These are phyloP conservation scores for Saguinus oedipus DNA, from an alignment of 2,797 vertebrate genomes.

Conservation along the genomic window DNA sequence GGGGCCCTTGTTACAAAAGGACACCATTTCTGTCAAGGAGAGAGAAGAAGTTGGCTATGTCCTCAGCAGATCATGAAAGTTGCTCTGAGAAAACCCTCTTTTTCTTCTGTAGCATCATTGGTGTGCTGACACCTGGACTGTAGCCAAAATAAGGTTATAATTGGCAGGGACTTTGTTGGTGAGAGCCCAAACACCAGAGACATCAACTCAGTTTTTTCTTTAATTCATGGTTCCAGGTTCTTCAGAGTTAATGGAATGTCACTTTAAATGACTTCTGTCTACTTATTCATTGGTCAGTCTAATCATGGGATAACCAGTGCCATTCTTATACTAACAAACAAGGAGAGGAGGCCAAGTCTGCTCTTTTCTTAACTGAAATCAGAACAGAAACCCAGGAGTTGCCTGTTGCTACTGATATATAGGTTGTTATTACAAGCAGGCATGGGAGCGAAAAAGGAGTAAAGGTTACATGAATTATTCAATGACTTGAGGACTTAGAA, in stretches of 20 bases:
- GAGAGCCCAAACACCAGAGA: not conserved
- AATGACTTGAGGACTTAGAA: not conserved
- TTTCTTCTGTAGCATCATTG: not conserved
- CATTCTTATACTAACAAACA: not conserved
- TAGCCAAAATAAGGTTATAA: not conserved
- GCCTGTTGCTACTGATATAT: not conserved
- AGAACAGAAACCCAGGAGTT: not conserved
- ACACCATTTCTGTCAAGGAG: not conserved
- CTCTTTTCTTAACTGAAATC: not conserved
- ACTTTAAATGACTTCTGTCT: not conserved
- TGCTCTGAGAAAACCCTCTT: not conserved
- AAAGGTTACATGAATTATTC: slow-evolving; percentile 43
- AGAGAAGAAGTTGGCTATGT: not conserved
- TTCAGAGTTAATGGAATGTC: not conserved
- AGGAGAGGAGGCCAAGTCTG: not conserved
- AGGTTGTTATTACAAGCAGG: not conserved
- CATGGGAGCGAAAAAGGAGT: not conserved
- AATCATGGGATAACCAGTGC: not conserved
- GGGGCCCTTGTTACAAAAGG: not conserved
- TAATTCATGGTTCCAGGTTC: not conserved
- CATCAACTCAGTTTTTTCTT: not conserved
- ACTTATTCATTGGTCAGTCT: not conserved
- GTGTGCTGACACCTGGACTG: not conserved
- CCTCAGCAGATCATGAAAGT: not conserved
- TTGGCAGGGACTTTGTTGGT: not conserved